phyloP scores from a whole-genome alignment of 2,888 invertebrate genomes.

The Eupithecia inturbata region DNA sequence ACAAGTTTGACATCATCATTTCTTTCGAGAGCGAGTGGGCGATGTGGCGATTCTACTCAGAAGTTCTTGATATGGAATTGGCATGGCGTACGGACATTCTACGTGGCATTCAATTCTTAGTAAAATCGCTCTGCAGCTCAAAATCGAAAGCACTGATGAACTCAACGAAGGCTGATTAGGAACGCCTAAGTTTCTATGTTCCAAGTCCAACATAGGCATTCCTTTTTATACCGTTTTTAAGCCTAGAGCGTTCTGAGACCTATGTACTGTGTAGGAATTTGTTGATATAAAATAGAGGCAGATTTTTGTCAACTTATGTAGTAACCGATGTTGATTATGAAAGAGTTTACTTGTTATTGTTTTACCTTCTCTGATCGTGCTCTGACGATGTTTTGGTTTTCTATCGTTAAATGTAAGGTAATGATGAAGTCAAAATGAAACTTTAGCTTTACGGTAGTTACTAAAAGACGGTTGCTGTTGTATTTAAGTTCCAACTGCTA shows the following conservation, averaged over 20 bases:
- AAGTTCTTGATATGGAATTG: too few species aligned
- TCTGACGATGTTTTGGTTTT: conserved; percentile 33
- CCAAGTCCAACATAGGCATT: conserved; percentile 2
- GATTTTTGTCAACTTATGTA: conserved; percentile 2
- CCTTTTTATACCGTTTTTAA: conserved; percentile 10
- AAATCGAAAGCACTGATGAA: conserved; percentile 6
- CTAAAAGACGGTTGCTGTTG: conserved; percentile 11
- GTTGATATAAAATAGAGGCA: conserved; percentile 3
- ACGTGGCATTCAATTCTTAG: neutral
- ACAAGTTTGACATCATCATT: conserved; percentile 4
- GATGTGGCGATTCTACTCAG: neutral
- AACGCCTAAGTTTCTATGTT: neutral
- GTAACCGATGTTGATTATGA: conserved; percentile 27
- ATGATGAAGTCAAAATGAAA: conserved; percentile 31
- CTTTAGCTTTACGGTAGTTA: conserved; percentile 28
- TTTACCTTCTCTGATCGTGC: conserved; percentile 27
- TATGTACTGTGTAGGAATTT: neutral
- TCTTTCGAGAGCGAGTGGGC: conserved; percentile 1
- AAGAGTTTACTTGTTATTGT: conserved; percentile 36
- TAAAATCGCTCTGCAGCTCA: neutral
- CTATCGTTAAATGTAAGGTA: conserved; percentile 21
- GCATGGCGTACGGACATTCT: too few species aligned
- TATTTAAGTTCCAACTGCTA: conserved; percentile 12
- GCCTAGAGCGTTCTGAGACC: conserved; percentile 5
- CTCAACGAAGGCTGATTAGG: conserved; percentile 6